Percentiles rank a stretch among this genome's conserved stretches.
phyloP scores from a whole-genome alignment of 1,140 invertebrate species.

The Whitmania pigra region DNA sequence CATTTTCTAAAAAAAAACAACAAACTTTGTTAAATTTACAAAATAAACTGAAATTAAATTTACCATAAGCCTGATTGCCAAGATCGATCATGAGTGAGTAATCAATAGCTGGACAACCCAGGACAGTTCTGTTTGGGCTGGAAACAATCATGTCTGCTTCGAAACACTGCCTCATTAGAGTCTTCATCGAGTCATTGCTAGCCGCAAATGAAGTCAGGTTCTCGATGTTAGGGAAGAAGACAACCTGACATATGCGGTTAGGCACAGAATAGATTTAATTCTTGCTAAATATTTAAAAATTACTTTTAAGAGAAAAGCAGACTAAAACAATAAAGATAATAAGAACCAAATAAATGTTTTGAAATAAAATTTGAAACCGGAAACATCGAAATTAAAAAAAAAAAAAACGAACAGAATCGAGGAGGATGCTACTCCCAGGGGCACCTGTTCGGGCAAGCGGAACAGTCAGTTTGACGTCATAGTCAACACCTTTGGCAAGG shows the following conservation, averaged over 20 bases:
- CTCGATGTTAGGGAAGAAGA: constrained; percentile 1
- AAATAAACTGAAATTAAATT: background rate
- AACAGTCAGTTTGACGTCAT: background rate
- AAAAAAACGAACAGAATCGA: constrained; percentile 11
- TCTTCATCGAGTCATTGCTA: background rate
- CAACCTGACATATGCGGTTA: background rate
- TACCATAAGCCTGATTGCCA: background rate
- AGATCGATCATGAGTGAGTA: constrained; percentile 18
- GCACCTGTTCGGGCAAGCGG: background rate
- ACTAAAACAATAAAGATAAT: background rate
- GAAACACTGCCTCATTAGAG: constrained; percentile 6
- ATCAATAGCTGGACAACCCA: background rate
- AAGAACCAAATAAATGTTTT: background rate
- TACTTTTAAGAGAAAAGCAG: background rate
- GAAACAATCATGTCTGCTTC: background rate
- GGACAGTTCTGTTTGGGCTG: background rate
- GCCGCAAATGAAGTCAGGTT: background rate
- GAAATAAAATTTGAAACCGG: background rate
- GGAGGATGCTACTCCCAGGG: background rate
- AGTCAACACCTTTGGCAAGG: background rate
- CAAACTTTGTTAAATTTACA: background rate
- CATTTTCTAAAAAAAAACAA: too few relatives aligned
- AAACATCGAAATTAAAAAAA: background rate
- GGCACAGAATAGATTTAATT: too few relatives aligned
- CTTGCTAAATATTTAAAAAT: too few relatives aligned